Base-by-base conservation (phyloP, 2,113 vertebrate genomes). In the Myotis davidii region DNA sequence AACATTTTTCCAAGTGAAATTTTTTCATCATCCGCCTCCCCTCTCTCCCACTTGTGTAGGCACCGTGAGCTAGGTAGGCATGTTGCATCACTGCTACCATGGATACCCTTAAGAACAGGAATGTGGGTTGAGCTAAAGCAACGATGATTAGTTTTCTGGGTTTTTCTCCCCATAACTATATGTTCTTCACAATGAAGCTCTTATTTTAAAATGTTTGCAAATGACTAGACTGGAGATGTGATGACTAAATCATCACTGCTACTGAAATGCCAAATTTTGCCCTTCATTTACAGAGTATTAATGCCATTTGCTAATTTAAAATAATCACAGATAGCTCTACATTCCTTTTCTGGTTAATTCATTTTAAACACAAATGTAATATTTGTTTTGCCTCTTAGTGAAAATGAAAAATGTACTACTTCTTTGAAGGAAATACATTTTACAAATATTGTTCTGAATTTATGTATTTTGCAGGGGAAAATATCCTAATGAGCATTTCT, bases 21-120 rank as follows among this genome's bases (percentile, higher is more conserved):
- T 85, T 95, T 96, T 94, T 90, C 96, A 84, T 97, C 85, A 78
- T 91, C 97, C 96, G 89, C 98, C 96, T 94, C 90, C 34, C 97
- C 56, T 88, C 79, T 97, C 96, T 95, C 92, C 92, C 96, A 81
- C 90, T 87, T 97, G 97, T 98, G 98, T 98, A 97, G 98, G 98
- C 97, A 98, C 84, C 67, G 61, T 96, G 95, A 92, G 94, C 97
- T 98, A 98, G 98, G 98, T 98, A 98, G 98, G 97, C 97, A 98
- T 96, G 98, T 98, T 98, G 97, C 98, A 98, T 98, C 98, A 98
- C 88, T 98, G 98, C 97, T 98, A 94, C 98, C 98, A 98, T 98
- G 98, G 98, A 98, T 98, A 98, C 98, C 96, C 97, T 96, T 98
- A 98, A 98, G 98, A 98, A 98, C 96, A 97, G 90, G 95, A 94